Base-by-base conservation (phyloP, 2,888 invertebrate genomes). In the Dynastes hyllus region DNA sequence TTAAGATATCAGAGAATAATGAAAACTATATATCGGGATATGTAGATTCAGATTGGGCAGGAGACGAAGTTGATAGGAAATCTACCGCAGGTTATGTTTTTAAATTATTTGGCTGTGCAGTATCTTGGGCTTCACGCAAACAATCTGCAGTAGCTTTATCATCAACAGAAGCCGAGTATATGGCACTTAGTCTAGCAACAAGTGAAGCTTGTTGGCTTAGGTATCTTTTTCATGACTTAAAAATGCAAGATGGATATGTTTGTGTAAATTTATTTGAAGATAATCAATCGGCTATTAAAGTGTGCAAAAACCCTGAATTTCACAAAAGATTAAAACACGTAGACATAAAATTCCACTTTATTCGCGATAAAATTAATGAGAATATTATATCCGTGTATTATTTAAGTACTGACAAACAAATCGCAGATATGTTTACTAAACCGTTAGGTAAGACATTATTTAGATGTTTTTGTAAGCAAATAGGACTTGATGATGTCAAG, bases 251-350 rank as follows among this genome's bases (percentile, higher is more conserved):
- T 51, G n/a, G 51, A 11, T 11, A 53, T 61, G 61, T 61, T 9
- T 27, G 51, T 70, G 51, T 53, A 22, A 70, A 16, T 11, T 51
- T 70, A 51, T 51, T 22, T 1, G 22, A 22, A 22, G 22, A 22
- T 22, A 22, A 22, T 22, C 22, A 22, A 22, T 22, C 22, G 9
- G 51, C 70, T 11, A 70, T 70, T 13, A 50, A 51, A 16, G 53
- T 53, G 9, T 70, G 70, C 32, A 70, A 70, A 53, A 53, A 50
- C 27, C 70, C 51, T n/a, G 51, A 70, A 22, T 53, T 53, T 13
- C 70, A 53, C 27, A 70, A 70, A 50, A 11, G 51, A 70, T 53
- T 70, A 29, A 70, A 70, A 70, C 70, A 70, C 22, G 27, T 70
- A 3, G 70, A 70, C 22, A 70, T 70, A 11, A 70, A 50, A 32